phyloP scores from a whole-genome alignment of 2,113 vertebrate species.

The Malurus alboscapulatus region DNA sequence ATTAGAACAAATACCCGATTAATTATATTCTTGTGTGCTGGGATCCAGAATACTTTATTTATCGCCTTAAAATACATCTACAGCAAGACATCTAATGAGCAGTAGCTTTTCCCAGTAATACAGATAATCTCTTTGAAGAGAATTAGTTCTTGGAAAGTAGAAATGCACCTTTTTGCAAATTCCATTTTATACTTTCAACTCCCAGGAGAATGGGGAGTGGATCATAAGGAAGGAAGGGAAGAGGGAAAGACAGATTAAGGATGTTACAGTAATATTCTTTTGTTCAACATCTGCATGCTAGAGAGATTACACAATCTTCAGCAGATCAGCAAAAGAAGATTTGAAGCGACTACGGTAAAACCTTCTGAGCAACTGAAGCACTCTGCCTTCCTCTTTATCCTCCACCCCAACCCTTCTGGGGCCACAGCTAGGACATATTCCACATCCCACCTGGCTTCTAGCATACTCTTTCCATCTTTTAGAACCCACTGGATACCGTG shows the following conservation, averaged over 20 bases:
- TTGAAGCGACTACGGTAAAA: slow-evolving; percentile 77
- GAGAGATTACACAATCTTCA: slow-evolving; percentile 86
- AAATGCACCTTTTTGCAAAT: slow-evolving; percentile 83
- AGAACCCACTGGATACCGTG: background rate
- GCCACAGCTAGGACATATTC: background rate
- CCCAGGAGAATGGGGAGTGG: slow-evolving; percentile 74
- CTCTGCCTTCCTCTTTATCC: background rate
- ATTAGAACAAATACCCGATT: slow-evolving; percentile 39
- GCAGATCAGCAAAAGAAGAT: slow-evolving; percentile 82
- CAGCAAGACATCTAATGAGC: slow-evolving; percentile 51
- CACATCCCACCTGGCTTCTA: background rate
- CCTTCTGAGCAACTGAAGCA: slow-evolving; percentile 69
- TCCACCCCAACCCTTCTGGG: background rate
- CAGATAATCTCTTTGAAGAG: slow-evolving; percentile 73
- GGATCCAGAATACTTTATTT: slow-evolving; percentile 51
- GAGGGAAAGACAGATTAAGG: slow-evolving; percentile 79
- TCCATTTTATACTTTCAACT: slow-evolving; percentile 81
- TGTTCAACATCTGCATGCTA: slow-evolving; percentile 80
- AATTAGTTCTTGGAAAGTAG: slow-evolving; percentile 77
- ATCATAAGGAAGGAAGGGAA: slow-evolving; percentile 32
- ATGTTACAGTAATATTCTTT: slow-evolving; percentile 89
- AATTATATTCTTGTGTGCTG: slow-evolving; percentile 34
- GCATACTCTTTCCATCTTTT: background rate
- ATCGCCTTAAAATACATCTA: slow-evolving; percentile 10
- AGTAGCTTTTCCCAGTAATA: slow-evolving; percentile 74